Evolutionary conservation across 2,888 invertebrate genomes (phyloP).

Genomic region (Pegoplata infirma): DNA sequence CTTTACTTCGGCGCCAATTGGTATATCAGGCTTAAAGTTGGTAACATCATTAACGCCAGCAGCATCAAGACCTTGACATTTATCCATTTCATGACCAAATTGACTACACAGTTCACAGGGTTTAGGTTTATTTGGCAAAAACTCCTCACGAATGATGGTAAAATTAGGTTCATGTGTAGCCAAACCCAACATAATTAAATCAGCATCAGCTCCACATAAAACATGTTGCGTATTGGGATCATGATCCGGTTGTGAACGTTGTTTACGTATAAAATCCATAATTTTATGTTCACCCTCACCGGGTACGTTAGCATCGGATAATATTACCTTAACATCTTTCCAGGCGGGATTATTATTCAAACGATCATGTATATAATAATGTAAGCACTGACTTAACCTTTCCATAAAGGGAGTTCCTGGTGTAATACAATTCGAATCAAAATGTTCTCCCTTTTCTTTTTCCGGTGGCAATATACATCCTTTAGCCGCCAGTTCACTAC

Average conservation of each 20-base stretch:
- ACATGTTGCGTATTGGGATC: constrained; percentile 99
- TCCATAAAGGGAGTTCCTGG: constrained; percentile 99
- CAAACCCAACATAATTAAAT: constrained; percentile 98
- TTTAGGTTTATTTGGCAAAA: constrained; percentile 96
- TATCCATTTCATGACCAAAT: constrained; percentile 94
- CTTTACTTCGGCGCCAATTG: constrained; percentile 86
- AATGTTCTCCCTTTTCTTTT: constrained; percentile 94
- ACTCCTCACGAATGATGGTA: constrained; percentile 99
- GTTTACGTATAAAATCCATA: constrained; percentile 98
- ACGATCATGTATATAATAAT: constrained; percentile 78
- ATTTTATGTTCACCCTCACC: constrained; percentile 99
- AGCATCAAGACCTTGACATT: constrained; percentile 87
- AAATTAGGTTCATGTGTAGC: constrained; percentile 99
- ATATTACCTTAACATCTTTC: constrained; percentile 94
- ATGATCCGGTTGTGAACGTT: constrained; percentile 95
- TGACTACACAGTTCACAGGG: constrained; percentile 98
- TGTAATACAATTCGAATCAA: constrained; percentile 99
- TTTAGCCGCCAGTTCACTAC: constrained; percentile 85
- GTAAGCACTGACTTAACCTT: constrained; percentile 87
- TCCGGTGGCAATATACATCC: constrained; percentile 88
- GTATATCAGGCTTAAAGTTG: constrained; percentile 78
- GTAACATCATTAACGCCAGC: constrained; percentile 79
- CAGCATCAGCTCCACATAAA: constrained; percentile 98
- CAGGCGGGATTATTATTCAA: constrained; percentile 96
- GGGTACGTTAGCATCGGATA: constrained; percentile 99